Conservation (phyloP, 1,140 invertebrate species). For the Drosophila pachea region DNA sequence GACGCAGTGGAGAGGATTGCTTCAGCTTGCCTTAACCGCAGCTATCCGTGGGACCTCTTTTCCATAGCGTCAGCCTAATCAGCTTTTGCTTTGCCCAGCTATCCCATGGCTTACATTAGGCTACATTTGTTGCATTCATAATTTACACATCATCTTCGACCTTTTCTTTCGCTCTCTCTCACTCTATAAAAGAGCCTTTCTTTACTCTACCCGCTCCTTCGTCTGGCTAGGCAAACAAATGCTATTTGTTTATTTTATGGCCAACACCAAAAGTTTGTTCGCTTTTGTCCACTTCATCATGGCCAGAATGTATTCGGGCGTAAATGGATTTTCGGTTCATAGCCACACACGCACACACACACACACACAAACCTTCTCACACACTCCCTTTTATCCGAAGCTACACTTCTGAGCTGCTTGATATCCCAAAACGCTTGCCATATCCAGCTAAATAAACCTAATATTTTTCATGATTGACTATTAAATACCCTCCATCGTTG, state of each 20-base stretch:
- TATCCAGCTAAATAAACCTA: conserved; percentile 26
- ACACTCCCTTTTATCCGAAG: conserved; percentile 19
- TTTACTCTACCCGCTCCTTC: no score
- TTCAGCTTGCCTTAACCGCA: not conserved
- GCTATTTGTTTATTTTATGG: conserved; percentile 46
- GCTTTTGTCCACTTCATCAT: conserved; percentile 52
- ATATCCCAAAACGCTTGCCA: conserved; percentile 38
- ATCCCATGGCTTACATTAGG: conserved; percentile 45
- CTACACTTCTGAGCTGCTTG: conserved; percentile 44
- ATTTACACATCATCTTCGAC: conserved; percentile 38
- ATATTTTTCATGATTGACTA: not conserved
- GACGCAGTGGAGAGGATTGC: conserved; percentile 7
- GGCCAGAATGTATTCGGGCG: conserved; percentile 55
- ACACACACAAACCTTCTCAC: conserved; percentile 11
- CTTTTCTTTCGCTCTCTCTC: not conserved
- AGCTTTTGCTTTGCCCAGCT: conserved; percentile 45
- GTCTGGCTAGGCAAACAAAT: conserved; percentile 25
- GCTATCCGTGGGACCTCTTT: not conserved
- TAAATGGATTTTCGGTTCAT: conserved; percentile 71
- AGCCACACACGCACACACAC: conserved; percentile 35
- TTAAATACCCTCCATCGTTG: not conserved
- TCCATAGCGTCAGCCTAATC: conserved; percentile 41
- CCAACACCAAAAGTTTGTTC: conserved; percentile 48
- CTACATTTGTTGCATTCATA: conserved; percentile 66
- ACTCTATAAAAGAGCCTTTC: no score